phyloP scores from a whole-genome alignment of 2,888 invertebrate genomes.

The Panorpa germanica region DNA sequence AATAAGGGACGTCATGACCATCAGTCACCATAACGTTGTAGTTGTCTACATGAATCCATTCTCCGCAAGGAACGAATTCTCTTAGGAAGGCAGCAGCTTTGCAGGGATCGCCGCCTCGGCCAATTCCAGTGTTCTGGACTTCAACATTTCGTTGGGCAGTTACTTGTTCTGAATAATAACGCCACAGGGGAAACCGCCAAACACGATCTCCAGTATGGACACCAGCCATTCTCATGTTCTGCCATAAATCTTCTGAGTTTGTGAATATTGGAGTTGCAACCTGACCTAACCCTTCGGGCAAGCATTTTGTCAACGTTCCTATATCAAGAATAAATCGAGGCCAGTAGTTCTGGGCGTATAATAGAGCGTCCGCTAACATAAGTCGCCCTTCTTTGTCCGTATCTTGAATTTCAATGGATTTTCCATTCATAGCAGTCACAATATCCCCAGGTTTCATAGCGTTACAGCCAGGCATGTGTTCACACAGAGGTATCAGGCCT shows the following conservation, averaged over 20 bases:
- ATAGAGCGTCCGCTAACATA: conserved; percentile 57
- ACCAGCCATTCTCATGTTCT: conserved; percentile 44
- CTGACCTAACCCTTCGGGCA: conserved; percentile 37
- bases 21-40: conserved; percentile 46
- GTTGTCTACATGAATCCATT: conserved; percentile 69
- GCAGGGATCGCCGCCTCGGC: conserved; percentile 36
- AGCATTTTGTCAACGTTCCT: conserved; percentile 54
- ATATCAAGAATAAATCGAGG: conserved; percentile 53
- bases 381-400: conserved; percentile 65
- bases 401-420: conserved; percentile 49
- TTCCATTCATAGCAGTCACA: conserved; percentile 51
- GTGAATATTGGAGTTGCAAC: conserved; percentile 54
- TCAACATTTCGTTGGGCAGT: conserved; percentile 27
- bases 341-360: conserved; percentile 55
- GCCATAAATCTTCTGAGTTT: conserved; percentile 52
- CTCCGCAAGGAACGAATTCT: conserved; percentile 46
- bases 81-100: conserved; percentile 61
- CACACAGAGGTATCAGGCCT: conserved; percentile 58
- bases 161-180: conserved; percentile 41
- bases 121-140: conserved; percentile 31
- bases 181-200: conserved; percentile 69
- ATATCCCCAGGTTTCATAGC: conserved; percentile 64
- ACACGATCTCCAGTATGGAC: conserved; percentile 56
- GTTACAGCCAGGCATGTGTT: conserved; percentile 57
- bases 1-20: conserved; percentile 38